A percentile compares a stretch with the other conserved stretches of the same genome.
Evolutionary conservation across 1,140 invertebrate species (phyloP).

Genomic region (Eupeodes corollae): DNA sequence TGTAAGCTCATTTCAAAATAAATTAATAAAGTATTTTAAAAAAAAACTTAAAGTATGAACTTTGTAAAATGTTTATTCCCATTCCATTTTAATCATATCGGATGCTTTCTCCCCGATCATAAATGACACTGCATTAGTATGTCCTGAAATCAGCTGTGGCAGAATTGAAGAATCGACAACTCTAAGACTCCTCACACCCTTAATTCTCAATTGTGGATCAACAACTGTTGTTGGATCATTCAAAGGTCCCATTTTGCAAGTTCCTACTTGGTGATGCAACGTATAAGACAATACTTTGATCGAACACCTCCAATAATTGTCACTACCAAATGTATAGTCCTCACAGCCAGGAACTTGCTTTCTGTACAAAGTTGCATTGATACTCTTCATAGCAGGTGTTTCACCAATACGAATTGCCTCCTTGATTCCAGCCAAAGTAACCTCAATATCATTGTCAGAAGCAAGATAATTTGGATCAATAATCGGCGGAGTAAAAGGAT

Average conservation of each 20-base stretch:
- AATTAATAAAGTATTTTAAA: no score
- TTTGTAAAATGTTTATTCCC: no score
- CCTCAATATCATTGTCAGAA: constrained; percentile 47
- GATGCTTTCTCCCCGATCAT: constrained; percentile 79
- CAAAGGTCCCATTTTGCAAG: constrained; percentile 60
- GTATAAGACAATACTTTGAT: constrained; percentile 45
- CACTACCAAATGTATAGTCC: constrained; percentile 41
- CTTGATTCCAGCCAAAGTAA: constrained; percentile 51
- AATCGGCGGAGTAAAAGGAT: constrained; percentile 58
- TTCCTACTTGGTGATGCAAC: constrained; percentile 56
- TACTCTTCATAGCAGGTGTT: constrained; percentile 45
- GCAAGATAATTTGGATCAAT: constrained; percentile 59
- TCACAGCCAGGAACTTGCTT: constrained; percentile 47
- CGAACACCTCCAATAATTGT: constrained; percentile 60
- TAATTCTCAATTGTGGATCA: constrained; percentile 53
- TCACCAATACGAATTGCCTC: constrained; percentile 44
- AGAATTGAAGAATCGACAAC: constrained; percentile 63
- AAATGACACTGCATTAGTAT: constrained; percentile 55
- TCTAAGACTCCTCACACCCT: constrained; percentile 52
- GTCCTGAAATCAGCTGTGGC: constrained; percentile 51
- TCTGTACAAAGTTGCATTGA: constrained; percentile 42
- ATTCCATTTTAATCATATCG: constrained; percentile 58
- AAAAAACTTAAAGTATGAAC: no score
- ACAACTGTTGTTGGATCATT: constrained; percentile 57
- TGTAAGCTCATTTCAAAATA: no score